phyloP scores from a whole-genome alignment of 2,888 invertebrate species.

The Spodoptera littoralis region DNA sequence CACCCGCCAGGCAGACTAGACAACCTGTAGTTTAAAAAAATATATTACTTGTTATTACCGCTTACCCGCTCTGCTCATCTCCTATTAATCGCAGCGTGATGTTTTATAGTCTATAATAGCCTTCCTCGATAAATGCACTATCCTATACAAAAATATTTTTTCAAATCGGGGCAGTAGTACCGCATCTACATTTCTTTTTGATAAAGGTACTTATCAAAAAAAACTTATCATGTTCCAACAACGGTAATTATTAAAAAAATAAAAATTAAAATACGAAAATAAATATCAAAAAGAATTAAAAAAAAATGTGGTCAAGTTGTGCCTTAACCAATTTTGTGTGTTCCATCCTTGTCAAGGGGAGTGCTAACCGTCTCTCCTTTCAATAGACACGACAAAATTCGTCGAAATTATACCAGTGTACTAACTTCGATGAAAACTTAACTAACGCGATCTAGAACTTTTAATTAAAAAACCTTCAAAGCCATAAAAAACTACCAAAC shows the following conservation, averaged over 20 bases:
- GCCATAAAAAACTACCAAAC: fast-evolving
- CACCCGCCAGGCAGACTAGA: slow-evolving; percentile 84
- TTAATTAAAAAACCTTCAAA: fast-evolving
- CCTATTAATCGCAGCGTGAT: no score
- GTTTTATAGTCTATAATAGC: no score
- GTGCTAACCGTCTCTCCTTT: slow-evolving; percentile 99
- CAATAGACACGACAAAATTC: slow-evolving; percentile 94
- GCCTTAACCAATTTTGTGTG: slow-evolving; percentile 77
- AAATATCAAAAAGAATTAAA: slow-evolving; percentile 14
- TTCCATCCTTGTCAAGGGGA: slow-evolving; percentile 98
- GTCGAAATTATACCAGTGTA: slow-evolving; percentile 21
- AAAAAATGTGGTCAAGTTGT: slow-evolving; percentile 75
- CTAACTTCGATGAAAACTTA: slow-evolving; percentile 43
- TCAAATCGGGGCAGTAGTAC: no score
- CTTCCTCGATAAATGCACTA: no score
- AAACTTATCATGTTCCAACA: no score
- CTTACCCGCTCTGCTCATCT: no score
- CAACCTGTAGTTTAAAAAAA: slow-evolving; percentile 75
- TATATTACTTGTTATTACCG: no score
- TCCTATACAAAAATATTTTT: no score
- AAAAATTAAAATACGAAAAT: not conserved
- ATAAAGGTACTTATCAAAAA: no score
- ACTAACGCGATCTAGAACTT: slow-evolving; percentile 60
- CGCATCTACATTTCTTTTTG: no score
- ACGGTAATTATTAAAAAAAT: not conserved